Base-by-base conservation (phyloP, 2,888 invertebrate species). In the Platycnemis pennipes region DNA sequence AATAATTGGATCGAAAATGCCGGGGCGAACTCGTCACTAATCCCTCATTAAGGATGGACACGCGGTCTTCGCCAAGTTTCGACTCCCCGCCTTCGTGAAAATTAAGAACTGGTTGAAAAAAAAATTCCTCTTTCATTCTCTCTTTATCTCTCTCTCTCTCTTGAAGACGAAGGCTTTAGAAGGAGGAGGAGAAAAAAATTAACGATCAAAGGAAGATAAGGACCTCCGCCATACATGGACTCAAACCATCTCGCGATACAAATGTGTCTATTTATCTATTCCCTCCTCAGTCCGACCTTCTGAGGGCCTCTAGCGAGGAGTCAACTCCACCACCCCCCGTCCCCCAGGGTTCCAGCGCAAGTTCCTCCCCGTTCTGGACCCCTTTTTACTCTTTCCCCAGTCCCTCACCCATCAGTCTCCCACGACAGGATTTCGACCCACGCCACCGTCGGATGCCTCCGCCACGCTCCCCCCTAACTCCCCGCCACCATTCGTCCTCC, bases 221-320 rank as follows among this genome's bases (percentile, higher is more conserved):
- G 77, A 37, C n/a, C 37, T 37, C 77, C 0, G 37, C 77, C 77
- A 13, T 77, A 77, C 11, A 37, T 77, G 77, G 77, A 37, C 4
- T 77, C 31, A 37, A 37, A 37, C 77, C 77, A 77, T 11, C 77
- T 77, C 77, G 77, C 77, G 77, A 77, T 77, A 77, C 77, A 77
- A 77, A 77, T 77, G 77, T 77, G 77, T 77, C 77, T 77, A 77
- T 77, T 77, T 77, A 77, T 77, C 77, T 77, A 77, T n/a, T 77
- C 77, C 77, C 77, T 77, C 37, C 13, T 37, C 77, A 37, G 77
- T 77, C 77, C 77, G 63, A 26, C 63, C 63, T n/a, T 63, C 22
- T 7, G 22, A 7, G 16, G 77, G 37, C 11, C 77, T 37, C 37
- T 63, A 7, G 3, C 31, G 77, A 37, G 77, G 77, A 37, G 77